A percentile compares a stretch with the other conserved stretches of the same genome.
Evolutionary conservation across 2,113 vertebrate species (phyloP).

Genomic region (Mormyrus iriodes): DNA sequence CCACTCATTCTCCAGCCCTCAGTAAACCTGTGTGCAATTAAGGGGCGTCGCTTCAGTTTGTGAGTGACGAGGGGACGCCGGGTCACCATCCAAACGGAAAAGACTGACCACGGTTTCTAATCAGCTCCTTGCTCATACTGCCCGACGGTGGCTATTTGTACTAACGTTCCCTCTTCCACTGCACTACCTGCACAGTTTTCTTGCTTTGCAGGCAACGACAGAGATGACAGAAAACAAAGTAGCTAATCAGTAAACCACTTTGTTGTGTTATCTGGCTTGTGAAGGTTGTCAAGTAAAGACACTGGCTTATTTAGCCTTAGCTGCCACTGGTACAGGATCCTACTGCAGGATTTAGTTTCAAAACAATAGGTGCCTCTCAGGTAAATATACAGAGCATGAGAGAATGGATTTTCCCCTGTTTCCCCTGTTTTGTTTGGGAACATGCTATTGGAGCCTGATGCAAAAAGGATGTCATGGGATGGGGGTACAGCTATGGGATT

Average conservation of each 20-base stretch:
- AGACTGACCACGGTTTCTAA: not conserved
- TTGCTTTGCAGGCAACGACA: not conserved
- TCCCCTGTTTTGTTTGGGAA: not conserved
- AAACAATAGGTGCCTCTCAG: not conserved
- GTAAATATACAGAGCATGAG: not conserved
- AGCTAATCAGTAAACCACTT: not conserved
- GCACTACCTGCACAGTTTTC: not conserved
- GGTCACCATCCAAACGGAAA: not conserved
- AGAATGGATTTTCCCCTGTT: not conserved
- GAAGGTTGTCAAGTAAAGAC: not conserved
- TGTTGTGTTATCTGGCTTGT: not conserved
- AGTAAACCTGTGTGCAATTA: not conserved
- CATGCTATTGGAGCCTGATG: not conserved
- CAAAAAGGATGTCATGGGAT: not conserved
- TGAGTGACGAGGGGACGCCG: not conserved
- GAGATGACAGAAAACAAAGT: not conserved
- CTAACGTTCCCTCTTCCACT: not conserved
- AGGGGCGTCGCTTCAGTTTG: not conserved
- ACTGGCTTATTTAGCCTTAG: not conserved
- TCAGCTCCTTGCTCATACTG: not conserved
- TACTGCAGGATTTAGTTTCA: not conserved
- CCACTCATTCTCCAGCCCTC: not conserved
- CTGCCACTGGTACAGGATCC: not conserved
- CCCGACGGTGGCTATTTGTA: not conserved
- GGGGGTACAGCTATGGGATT: not conserved